These are phyloP conservation scores for Chloromyia formosa DNA, from an alignment of 2,888 invertebrate species.

Conservation along the genomic window DNA sequence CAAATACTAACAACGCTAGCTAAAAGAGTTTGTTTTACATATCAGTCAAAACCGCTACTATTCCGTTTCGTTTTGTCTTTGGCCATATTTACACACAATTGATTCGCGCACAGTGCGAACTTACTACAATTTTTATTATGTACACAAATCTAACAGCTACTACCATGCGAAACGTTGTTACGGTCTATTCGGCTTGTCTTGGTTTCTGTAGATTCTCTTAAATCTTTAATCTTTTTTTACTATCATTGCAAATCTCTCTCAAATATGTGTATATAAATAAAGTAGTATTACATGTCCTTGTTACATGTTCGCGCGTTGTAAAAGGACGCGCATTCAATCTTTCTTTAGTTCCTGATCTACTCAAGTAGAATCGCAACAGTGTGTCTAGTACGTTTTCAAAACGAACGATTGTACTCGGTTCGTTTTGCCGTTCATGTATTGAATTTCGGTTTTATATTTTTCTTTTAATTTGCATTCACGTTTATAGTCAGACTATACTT, in stretches of 20 bases:
- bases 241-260: too few relatives aligned
- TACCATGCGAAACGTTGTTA: slow-evolving; percentile 17
- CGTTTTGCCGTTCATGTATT: background rate
- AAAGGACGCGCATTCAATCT: slow-evolving; percentile 15
- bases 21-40: too few relatives aligned
- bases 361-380: too few relatives aligned
- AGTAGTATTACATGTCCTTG: background rate
- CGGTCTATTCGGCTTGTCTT: background rate
- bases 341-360: too few relatives aligned
- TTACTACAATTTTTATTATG: slow-evolving; percentile 16
- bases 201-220: background rate
- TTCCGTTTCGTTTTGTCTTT: slow-evolving; percentile 27
- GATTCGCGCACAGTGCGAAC: background rate
- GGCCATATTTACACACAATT: too few relatives aligned
- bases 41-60: slow-evolving; percentile 3
- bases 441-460: slow-evolving; percentile 17
- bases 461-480: slow-evolving; percentile 16
- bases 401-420: too few relatives aligned
- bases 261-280: background rate
- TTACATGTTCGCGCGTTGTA: slow-evolving; percentile 24
- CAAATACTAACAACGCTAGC: too few relatives aligned
- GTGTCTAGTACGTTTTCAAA: too few relatives aligned
- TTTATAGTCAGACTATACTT: slow-evolving; percentile 1
- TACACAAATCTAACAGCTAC: slow-evolving; percentile 24
- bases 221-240: too few relatives aligned